Conservation (phyloP, 2,797 vertebrate species). For the Furcifer pardalis region DNA sequence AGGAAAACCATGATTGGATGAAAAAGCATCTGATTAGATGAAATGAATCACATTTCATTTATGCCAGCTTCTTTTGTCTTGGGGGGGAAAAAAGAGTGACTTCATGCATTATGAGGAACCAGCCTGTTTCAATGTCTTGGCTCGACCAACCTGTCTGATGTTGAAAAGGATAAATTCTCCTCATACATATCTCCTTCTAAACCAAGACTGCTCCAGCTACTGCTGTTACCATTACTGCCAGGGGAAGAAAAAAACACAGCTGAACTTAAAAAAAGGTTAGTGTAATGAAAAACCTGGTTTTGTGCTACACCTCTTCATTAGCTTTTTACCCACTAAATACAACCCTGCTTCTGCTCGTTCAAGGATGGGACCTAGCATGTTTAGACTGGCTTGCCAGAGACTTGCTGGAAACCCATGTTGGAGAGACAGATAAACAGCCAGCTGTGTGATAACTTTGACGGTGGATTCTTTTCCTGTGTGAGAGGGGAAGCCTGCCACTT, state of each 20-base stretch:
- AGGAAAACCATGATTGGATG: constrained; percentile 69
- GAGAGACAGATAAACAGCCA: too few relatives aligned
- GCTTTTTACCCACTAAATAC: too few relatives aligned
- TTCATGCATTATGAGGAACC: constrained; percentile 82
- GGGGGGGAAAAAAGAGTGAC: constrained; percentile 72
- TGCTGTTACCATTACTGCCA: constrained; percentile 99
- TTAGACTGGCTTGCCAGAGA: too few relatives aligned
- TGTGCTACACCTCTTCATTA: too few relatives aligned
- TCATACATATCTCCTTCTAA: constrained; percentile 98
- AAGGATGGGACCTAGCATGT: too few relatives aligned
- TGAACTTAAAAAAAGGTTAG: constrained; percentile 78
- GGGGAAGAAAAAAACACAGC: constrained; percentile 84
- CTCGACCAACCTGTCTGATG: constrained; percentile 97
- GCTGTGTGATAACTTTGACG: too few relatives aligned
- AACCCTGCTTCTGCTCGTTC: too few relatives aligned
- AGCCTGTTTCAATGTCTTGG: constrained; percentile 73
- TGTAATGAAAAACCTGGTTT: too few relatives aligned
- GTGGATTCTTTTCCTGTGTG: too few relatives aligned
- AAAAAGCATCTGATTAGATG: constrained; percentile 62
- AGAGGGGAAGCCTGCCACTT: too few relatives aligned
- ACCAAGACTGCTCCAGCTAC: constrained; percentile 99
- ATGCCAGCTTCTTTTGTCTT: constrained; percentile 67
- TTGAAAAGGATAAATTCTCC: constrained; percentile 96
- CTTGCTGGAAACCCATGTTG: too few relatives aligned
- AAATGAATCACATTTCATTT: constrained; percentile 63